phyloP scores from a whole-genome alignment of 2,888 invertebrate species.

The Drosophila melanosoma region DNA sequence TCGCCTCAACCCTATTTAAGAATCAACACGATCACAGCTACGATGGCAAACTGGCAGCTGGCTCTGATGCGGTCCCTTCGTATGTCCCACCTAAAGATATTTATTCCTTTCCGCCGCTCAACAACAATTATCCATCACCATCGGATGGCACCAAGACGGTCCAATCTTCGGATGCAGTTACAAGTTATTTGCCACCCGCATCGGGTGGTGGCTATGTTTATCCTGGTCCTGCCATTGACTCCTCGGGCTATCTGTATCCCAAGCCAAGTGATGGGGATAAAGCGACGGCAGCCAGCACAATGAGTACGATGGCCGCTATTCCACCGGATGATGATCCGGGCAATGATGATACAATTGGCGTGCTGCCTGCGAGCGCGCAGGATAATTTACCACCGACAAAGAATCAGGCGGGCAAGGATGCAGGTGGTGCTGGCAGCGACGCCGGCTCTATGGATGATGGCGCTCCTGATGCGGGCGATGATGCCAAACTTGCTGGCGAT shows the following conservation, averaged over 20 bases:
- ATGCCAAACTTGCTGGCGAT: constrained; percentile 21
- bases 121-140: constrained; percentile 81
- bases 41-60: constrained; percentile 57
- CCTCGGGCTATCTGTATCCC: constrained; percentile 62
- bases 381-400: constrained; percentile 53
- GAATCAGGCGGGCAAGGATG: constrained; percentile 49
- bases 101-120: constrained; percentile 83
- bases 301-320: constrained; percentile 39
- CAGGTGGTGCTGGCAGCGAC: constrained; percentile 13
- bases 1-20: constrained; percentile 74
- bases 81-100: constrained; percentile 78
- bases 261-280: constrained; percentile 64
- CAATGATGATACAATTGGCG: constrained; percentile 73
- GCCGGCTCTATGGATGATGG: constrained; percentile 24
- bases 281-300: constrained; percentile 69
- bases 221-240: constrained; percentile 51
- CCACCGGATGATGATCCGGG: constrained; percentile 59
- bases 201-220: constrained; percentile 76
- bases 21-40: constrained; percentile 54
- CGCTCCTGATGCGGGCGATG: constrained; percentile 21
- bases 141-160: constrained; percentile 73
- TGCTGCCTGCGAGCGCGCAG: constrained; percentile 79
- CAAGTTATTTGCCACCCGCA: constrained; percentile 83
- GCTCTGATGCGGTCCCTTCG: constrained; percentile 71
- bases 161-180: constrained; percentile 71